Conservation (phyloP, 2,888 invertebrate genomes). For the Isoperla grammatica region DNA sequence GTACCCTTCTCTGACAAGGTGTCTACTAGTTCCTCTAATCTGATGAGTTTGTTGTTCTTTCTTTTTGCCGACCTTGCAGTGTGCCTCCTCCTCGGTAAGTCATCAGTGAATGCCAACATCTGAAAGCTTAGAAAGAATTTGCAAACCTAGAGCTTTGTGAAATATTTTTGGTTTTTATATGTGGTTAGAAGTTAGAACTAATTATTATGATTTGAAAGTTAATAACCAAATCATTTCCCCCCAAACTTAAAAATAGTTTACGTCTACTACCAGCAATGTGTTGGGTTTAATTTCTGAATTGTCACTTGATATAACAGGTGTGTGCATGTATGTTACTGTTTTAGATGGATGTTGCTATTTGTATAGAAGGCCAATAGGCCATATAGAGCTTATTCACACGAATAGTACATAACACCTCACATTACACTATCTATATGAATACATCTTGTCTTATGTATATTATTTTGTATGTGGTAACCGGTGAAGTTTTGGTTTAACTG, state of each 20-base stretch:
- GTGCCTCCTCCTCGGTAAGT: slow-evolving; percentile 68
- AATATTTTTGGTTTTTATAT: background rate
- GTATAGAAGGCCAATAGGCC: background rate
- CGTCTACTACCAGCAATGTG: too few species aligned
- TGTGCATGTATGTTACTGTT: background rate
- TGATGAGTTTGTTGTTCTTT: slow-evolving; percentile 23
- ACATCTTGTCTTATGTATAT: too few species aligned
- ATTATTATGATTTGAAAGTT: slow-evolving; percentile 1
- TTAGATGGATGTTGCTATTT: background rate
- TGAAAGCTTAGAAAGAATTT: slow-evolving; percentile 11
- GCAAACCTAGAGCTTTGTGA: slow-evolving; percentile 7
- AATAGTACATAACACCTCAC: background rate
- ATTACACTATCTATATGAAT: too few species aligned
- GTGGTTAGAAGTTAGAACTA: slow-evolving; percentile 5
- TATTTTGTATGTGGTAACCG: too few species aligned
- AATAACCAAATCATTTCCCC: background rate
- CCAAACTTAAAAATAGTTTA: background rate
- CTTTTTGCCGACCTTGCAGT: slow-evolving; percentile 46
- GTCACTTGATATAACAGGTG: background rate
- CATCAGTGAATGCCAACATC: slow-evolving; percentile 31
- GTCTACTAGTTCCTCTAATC: background rate
- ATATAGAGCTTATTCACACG: background rate
- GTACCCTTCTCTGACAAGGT: too few species aligned
- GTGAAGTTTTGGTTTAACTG: too few species aligned
- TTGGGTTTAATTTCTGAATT: background rate